Evolutionary conservation across 2,797 vertebrate species (phyloP).

Genomic region (Synanceia verrucosa): DNA sequence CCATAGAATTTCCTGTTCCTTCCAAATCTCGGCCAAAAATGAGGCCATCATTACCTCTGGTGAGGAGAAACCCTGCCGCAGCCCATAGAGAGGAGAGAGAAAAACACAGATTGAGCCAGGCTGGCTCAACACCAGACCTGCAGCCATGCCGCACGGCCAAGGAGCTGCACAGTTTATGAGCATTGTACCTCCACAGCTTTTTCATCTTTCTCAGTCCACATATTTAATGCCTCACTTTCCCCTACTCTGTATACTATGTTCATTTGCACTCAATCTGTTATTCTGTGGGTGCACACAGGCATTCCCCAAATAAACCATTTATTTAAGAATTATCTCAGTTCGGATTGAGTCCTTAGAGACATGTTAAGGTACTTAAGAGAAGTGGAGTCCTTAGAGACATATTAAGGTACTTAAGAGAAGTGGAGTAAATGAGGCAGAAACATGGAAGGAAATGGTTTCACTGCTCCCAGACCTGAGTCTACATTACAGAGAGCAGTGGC

Average conservation of each 20-base stretch:
- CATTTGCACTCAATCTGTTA: conserved; percentile 6
- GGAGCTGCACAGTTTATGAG: conserved; percentile 4
- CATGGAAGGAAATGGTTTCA: conserved; percentile 8
- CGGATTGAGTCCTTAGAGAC: conserved; percentile 1
- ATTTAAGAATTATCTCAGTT: conserved; percentile 23
- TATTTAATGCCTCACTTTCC: conserved; percentile 6
- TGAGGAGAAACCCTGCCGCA: conserved; percentile 53
- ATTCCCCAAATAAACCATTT: conserved; percentile 29
- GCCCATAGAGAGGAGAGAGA: conserved; percentile 36
- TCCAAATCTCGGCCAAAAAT: conserved; percentile 71
- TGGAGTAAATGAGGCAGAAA: conserved; percentile 16
- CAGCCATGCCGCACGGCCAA: conserved; percentile 36
- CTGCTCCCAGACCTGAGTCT: background rate
- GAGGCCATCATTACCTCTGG: conserved; percentile 67
- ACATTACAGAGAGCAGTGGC: background rate
- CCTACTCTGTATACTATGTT: conserved; percentile 1
- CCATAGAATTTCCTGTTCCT: conserved; percentile 74
- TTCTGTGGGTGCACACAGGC: conserved; percentile 30
- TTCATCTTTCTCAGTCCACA: conserved; percentile 7
- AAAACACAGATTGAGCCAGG: conserved; percentile 48
- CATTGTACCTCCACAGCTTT: conserved; percentile 5
- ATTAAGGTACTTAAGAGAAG: too few species aligned
- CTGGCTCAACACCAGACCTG: conserved; percentile 51
- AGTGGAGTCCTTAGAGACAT: too few species aligned
- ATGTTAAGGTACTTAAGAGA: background rate